phyloP scores from a whole-genome alignment of 2,888 invertebrate species.

The Trisateles emortualis region DNA sequence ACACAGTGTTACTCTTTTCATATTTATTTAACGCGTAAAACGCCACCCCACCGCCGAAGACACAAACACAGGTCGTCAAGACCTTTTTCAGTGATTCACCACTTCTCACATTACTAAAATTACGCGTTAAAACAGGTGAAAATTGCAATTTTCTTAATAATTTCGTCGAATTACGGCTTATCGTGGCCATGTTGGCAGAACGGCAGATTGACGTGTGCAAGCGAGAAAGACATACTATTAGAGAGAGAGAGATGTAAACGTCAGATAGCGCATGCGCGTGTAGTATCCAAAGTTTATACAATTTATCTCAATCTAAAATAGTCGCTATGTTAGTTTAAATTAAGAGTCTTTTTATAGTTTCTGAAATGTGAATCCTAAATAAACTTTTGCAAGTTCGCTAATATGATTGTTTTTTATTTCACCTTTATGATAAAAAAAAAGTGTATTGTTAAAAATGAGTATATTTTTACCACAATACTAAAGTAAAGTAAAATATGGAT shows the following conservation, averaged over 20 bases:
- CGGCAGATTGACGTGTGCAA: slow-evolving; percentile 72
- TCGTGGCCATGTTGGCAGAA: slow-evolving; percentile 84
- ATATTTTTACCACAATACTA: too few relatives aligned
- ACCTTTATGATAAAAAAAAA: too few relatives aligned
- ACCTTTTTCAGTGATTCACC: slow-evolving; percentile 65
- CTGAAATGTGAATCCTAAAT: too few relatives aligned
- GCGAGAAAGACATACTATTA: slow-evolving; percentile 44
- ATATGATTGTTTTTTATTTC: too few relatives aligned
- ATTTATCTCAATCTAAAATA: slow-evolving; percentile 1
- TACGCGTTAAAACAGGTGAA: slow-evolving; percentile 65
- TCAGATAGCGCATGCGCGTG: slow-evolving; percentile 54
- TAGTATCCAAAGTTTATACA: slow-evolving; percentile 15
- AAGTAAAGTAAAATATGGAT: too few relatives aligned
- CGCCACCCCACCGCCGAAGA: slow-evolving; percentile 73
- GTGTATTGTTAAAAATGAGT: too few relatives aligned
- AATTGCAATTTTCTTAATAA: slow-evolving; percentile 76
- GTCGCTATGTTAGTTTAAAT: background rate
- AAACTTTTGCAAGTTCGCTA: too few relatives aligned
- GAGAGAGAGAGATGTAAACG: slow-evolving; percentile 11
- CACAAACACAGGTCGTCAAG: slow-evolving; percentile 76
- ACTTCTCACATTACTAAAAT: slow-evolving; percentile 67
- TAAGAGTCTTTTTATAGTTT: background rate
- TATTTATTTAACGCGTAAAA: slow-evolving; percentile 73
- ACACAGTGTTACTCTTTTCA: slow-evolving; percentile 71
- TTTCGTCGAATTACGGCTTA: slow-evolving; percentile 77